Base-by-base conservation (phyloP, 2,888 invertebrate species). In the Exephanes ischioxanthus region DNA sequence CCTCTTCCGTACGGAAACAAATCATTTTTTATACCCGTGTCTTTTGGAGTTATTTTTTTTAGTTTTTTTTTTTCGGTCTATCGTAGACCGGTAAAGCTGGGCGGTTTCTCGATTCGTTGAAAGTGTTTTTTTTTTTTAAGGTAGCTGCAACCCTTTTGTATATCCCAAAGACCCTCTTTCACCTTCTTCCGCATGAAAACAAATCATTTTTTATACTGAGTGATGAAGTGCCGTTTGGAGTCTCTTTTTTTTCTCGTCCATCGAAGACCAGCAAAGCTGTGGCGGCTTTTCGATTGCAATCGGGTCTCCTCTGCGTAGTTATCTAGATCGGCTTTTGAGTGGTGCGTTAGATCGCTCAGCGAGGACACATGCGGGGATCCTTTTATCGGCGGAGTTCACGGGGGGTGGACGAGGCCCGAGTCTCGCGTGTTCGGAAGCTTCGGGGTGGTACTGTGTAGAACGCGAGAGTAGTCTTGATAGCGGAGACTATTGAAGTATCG, bases 291-390 rank as follows among this genome's bases (percentile, higher is more conserved):
- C 82, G 84, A 87, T 87, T 84, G 78, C 79, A 78, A 84, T 87
- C 85, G 79, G 33, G 33, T 41, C 67, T 76, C 63, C 61, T 73
- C 70, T 83, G 83, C 86, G 83, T 88, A 88, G 89, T 91, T 91
- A 91, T 91, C 91, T 89, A 85, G 89, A 89, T 90, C 88, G 80
- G 87, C 87, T 66, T 51, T 76, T 63, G 66, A 76, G 75, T 76
- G 63, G 51, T 76, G 75, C 75, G 66, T 51, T 66, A 51, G 75
- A 22, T 76, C 66, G 75, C 51, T 33, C 33, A 11, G 66, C 66
- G 66, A 76, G 75, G 75, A 76, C 63, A 51, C 75, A 76, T 66
- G 37, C 51, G 63, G 75, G 66, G 75, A 51, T 22, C 63, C 48
- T 76, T 76, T 66, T 76, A 76, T 76, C 66, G 75, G 37, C 7